A percentile compares a stretch with the other conserved stretches of the same genome.
Conservation (phyloP, 2,113 vertebrate genomes). For the Salvelinus fontinalis region DNA sequence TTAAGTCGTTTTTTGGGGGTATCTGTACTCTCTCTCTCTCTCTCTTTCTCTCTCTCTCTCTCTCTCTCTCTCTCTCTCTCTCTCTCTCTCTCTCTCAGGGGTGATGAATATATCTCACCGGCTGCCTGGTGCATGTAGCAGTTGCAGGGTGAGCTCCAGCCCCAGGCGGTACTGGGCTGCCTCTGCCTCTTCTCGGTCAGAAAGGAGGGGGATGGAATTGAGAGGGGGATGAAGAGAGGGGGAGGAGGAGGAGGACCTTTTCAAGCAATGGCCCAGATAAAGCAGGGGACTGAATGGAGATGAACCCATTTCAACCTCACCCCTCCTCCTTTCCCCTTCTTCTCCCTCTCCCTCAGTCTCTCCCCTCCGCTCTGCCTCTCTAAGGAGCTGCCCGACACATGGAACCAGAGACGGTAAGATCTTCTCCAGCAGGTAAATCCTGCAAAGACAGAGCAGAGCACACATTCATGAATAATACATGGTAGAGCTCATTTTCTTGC, state of each 20-base stretch:
- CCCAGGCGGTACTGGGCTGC: background rate
- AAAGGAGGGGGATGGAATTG: background rate
- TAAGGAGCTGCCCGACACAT: constrained; percentile 68
- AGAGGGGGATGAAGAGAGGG: constrained; percentile 5
- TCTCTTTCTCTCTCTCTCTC: background rate
- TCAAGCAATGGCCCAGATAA: constrained; percentile 63
- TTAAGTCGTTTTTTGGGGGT: too few species aligned
- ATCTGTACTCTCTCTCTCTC: background rate
- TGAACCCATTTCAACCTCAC: constrained; percentile 69
- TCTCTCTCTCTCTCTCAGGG: background rate
- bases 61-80: background rate
- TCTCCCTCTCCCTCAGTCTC: background rate
- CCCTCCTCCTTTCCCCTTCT: constrained; percentile 4
- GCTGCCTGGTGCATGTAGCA: background rate
- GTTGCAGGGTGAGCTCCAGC: background rate
- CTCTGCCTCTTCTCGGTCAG: constrained; percentile 2
- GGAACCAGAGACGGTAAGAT: constrained; percentile 76
- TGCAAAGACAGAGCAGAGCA: too few species aligned
- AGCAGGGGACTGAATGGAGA: constrained; percentile 53
- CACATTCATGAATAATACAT: too few species aligned
- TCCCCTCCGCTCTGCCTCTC: constrained; percentile 5
- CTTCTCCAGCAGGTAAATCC: constrained; percentile 73
- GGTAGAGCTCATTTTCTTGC: too few species aligned
- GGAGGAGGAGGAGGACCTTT: constrained; percentile 12
- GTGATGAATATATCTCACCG: background rate